phyloP scores from a whole-genome alignment of 1,140 invertebrate genomes.

The Trachymyrmex septentrionalis region DNA sequence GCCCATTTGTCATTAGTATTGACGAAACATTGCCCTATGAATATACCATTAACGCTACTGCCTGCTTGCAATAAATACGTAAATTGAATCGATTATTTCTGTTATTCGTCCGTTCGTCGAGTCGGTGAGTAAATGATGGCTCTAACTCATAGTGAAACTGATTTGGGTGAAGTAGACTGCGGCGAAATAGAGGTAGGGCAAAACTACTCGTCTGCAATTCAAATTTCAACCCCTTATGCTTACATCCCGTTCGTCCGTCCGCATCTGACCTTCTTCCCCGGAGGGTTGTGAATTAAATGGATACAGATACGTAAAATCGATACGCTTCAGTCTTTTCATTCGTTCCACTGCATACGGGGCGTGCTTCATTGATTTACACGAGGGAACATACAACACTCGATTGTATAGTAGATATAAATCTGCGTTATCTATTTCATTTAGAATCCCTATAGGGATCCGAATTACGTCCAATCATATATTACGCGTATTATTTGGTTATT shows the following conservation, averaged over 20 bases:
- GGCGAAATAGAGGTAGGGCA: slow-evolving; percentile 30
- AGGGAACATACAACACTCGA: slow-evolving; percentile 20
- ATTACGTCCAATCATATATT: slow-evolving; percentile 28
- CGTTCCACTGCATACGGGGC: background rate
- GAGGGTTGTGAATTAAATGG: slow-evolving; percentile 77
- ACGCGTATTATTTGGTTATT: slow-evolving; percentile 24
- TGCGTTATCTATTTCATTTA: slow-evolving; percentile 45
- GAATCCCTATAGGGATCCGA: background rate
- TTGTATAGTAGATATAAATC: slow-evolving; percentile 44
- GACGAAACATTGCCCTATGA: slow-evolving; percentile 79
- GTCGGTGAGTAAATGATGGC: slow-evolving; percentile 75
- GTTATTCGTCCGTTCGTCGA: slow-evolving; percentile 68
- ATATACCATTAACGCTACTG: slow-evolving; percentile 76
- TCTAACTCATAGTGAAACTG: slow-evolving; percentile 78
- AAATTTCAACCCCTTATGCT: slow-evolving; percentile 82
- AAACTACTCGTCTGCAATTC: slow-evolving; percentile 80
- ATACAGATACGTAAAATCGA: slow-evolving; percentile 76
- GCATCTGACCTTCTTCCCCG: slow-evolving; percentile 65
- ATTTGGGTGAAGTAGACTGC: slow-evolving; percentile 73
- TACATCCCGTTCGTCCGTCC: slow-evolving; percentile 54
- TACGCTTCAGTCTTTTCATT: slow-evolving; percentile 67
- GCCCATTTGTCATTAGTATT: slow-evolving; percentile 74
- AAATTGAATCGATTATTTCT: slow-evolving; percentile 82
- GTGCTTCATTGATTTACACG: slow-evolving; percentile 31
- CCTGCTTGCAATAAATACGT: slow-evolving; percentile 77